A percentile compares a stretch with the other conserved stretches of the same genome.
phyloP scores from a whole-genome alignment of 2,888 invertebrate species.

The Acanthoscelides obtectus region DNA sequence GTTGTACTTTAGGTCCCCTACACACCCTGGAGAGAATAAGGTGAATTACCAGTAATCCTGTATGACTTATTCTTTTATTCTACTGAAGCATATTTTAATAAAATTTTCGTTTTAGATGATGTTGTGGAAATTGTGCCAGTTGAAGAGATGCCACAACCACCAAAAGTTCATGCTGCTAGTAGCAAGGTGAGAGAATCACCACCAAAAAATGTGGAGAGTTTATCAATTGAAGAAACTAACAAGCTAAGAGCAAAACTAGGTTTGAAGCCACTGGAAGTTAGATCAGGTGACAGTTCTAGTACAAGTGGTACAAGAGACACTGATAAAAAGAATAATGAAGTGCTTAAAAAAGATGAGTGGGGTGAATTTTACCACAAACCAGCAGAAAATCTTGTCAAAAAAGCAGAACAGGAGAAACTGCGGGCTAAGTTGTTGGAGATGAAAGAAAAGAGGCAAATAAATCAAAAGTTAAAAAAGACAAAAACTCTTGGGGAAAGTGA shows the following conservation, averaged over 20 bases:
- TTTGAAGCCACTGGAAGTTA: constrained; percentile 82
- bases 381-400: constrained; percentile 68
- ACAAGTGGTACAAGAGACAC: constrained; percentile 27
- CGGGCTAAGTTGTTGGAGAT: constrained; percentile 72
- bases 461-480: constrained; percentile 59
- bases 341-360: constrained; percentile 51
- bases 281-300: constrained; percentile 10
- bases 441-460: constrained; percentile 74
- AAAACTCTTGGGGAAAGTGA: constrained; percentile 67
- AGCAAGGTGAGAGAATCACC: constrained; percentile 40
- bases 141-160: constrained; percentile 33
- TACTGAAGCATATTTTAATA: too few relatives aligned
- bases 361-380: constrained; percentile 88
- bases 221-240: constrained; percentile 84
- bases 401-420: constrained; percentile 74
- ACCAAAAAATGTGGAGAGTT: constrained; percentile 50
- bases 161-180: constrained; percentile 34
- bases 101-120: constrained; percentile 39
- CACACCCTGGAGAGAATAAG: too few relatives aligned
- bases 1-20: too few relatives aligned
- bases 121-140: constrained; percentile 39
- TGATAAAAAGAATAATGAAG: constrained; percentile 50
- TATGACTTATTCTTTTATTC: too few relatives aligned
- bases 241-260: constrained; percentile 88
- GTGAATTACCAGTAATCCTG: too few relatives aligned